phyloP scores from a whole-genome alignment of 2,888 invertebrate genomes.

The Didymodactylos carnosus region DNA sequence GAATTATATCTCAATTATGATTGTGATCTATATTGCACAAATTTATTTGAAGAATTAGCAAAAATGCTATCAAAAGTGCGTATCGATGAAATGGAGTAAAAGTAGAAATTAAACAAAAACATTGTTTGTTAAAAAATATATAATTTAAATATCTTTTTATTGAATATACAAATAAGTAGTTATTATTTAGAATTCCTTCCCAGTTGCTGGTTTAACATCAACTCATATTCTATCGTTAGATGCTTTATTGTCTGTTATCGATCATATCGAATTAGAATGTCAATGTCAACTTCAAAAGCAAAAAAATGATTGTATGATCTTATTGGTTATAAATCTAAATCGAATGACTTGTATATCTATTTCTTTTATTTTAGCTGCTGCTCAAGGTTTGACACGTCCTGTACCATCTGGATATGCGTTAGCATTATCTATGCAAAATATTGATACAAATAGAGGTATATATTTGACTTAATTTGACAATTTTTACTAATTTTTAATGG shows the following conservation, averaged over 20 bases:
- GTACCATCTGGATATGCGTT: not conserved
- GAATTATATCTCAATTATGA: constrained; percentile 94
- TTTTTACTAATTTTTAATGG: too few relatives aligned
- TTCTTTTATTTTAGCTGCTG: not conserved
- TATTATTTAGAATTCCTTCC: constrained; percentile 55
- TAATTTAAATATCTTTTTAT: too few relatives aligned
- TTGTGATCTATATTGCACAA: constrained; percentile 82
- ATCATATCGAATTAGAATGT: constrained; percentile 66
- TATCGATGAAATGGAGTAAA: not conserved
- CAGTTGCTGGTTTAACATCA: constrained; percentile 58
- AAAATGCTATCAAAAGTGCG: constrained; percentile 42
- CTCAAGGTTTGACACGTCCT: not conserved
- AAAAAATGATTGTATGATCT: not conserved
- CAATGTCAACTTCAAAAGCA: not conserved
- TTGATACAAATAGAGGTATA: not conserved
- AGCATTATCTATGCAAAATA: not conserved
- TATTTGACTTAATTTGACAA: too few relatives aligned
- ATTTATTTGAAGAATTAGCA: constrained; percentile 80
- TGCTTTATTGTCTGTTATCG: constrained; percentile 70
- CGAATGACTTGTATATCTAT: not conserved
- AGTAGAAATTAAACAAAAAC: not conserved
- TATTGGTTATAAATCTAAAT: too few relatives aligned
- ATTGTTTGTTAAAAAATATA: too few relatives aligned
- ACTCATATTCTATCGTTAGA: constrained; percentile 76
- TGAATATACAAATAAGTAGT: too few relatives aligned